Evolutionary conservation across 1,140 invertebrate species (phyloP).

Genomic region (Aphelinus certus): DNA sequence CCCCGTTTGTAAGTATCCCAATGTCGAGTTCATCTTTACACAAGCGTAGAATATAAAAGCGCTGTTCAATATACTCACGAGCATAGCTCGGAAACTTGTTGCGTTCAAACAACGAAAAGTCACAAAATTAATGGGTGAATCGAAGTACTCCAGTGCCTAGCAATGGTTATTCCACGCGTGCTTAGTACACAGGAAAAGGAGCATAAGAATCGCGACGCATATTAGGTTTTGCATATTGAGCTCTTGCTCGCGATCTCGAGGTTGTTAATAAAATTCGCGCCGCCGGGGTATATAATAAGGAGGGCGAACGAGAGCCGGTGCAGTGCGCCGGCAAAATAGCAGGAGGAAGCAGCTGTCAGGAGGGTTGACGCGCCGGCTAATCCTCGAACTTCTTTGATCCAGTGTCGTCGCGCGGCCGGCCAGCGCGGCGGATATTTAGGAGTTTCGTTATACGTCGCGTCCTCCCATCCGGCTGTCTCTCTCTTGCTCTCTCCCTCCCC

Average conservation of each 20-base stretch:
- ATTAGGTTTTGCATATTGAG: no score
- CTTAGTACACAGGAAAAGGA: no score
- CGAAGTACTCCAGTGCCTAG: no score
- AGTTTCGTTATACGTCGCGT: background rate
- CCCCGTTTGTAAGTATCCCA: no score
- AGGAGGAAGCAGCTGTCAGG: conserved; percentile 30
- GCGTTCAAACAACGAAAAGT: no score
- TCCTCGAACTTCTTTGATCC: conserved; percentile 38
- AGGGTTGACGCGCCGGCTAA: conserved; percentile 5
- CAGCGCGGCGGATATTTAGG: conserved; percentile 32
- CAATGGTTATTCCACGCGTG: no score
- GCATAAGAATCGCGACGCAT: no score
- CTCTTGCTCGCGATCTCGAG: background rate
- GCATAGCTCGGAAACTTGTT: no score
- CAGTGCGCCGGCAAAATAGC: conserved; percentile 3
- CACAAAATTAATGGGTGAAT: no score
- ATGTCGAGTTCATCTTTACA: no score
- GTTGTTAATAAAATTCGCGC: conserved; percentile 20
- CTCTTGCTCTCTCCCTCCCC: background rate
- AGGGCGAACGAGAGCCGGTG: background rate
- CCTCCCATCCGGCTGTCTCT: background rate
- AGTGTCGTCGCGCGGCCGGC: background rate
- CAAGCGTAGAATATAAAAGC: no score
- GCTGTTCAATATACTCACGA: no score
- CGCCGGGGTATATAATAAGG: background rate